Percentiles rank a stretch among this genome's conserved stretches.
Conservation (phyloP, 2,113 vertebrate genomes). For the Cavia aperea region DNA sequence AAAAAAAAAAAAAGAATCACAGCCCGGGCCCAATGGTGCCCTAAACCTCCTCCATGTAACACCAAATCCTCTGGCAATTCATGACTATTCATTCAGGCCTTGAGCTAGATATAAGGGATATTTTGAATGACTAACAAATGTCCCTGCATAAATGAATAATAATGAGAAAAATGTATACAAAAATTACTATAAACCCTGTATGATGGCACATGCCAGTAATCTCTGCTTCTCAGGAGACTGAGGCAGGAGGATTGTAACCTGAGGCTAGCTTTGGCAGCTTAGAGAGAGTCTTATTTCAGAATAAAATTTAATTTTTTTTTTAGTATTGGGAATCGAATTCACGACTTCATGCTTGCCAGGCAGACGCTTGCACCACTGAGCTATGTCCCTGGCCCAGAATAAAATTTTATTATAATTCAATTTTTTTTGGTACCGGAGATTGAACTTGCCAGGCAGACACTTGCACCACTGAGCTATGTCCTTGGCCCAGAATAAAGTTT, state of each 20-base stretch:
- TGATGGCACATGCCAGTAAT: not conserved
- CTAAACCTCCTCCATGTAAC: not conserved
- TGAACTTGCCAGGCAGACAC: too few species aligned
- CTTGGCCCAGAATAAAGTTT: not conserved
- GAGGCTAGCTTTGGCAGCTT: not conserved
- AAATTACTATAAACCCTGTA: not conserved
- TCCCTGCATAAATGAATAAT: constrained; percentile 12
- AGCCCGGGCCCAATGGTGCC: not conserved
- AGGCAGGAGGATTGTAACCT: not conserved
- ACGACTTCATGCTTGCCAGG: too few species aligned
- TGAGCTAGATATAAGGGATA: not conserved
- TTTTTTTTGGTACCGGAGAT: too few species aligned
- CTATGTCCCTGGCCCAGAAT: not conserved
- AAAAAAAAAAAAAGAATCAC: not conserved
- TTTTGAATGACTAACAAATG: constrained; percentile 33
- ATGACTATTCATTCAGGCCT: not conserved
- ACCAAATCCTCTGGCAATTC: constrained; percentile 11
- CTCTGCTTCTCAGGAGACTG: not conserved
- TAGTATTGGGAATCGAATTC: too few species aligned
- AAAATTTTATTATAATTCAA: too few species aligned
- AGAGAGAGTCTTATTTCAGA: not conserved
- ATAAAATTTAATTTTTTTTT: not conserved
- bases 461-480: too few species aligned
- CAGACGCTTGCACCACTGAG: too few species aligned
- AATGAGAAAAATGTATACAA: not conserved